A percentile compares a stretch with the other conserved stretches of the same genome.
phyloP scores from a whole-genome alignment of 2,113 vertebrate genomes.

The Gobio gobio region DNA sequence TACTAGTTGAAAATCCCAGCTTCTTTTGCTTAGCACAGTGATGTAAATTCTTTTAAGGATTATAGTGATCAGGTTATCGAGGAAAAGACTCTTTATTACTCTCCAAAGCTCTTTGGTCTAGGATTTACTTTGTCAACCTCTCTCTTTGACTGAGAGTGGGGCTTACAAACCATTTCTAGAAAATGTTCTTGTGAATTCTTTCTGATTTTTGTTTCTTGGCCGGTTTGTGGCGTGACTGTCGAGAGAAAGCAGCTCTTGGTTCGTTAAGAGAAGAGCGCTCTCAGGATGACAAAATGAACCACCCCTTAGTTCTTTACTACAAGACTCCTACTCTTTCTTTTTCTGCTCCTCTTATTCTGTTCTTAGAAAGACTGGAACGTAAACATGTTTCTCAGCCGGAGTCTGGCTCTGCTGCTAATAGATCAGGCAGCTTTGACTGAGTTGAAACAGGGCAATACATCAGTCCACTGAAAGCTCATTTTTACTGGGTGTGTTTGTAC shows the following conservation, averaged over 20 bases:
- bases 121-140: constrained; percentile 60
- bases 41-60: constrained; percentile 66
- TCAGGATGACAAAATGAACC: constrained; percentile 28
- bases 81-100: constrained; percentile 58
- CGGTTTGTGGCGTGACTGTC: constrained; percentile 9
- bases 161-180: constrained; percentile 49
- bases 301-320: neutral
- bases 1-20: constrained; percentile 37
- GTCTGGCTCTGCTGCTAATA: constrained; percentile 8
- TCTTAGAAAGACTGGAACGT: constrained; percentile 7
- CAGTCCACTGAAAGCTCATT: constrained; percentile 27
- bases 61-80: constrained; percentile 66
- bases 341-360: constrained; percentile 1
- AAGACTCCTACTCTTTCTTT: constrained; percentile 15
- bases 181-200: constrained; percentile 58
- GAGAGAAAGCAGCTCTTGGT: constrained; percentile 6
- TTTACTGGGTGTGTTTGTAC: constrained; percentile 15
- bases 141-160: constrained; percentile 54
- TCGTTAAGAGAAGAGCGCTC: neutral
- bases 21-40: constrained; percentile 41
- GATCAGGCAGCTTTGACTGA: constrained; percentile 8
- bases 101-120: constrained; percentile 41
- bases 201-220: constrained; percentile 19
- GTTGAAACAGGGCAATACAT: constrained; percentile 21
- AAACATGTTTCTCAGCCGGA: constrained; percentile 28